Evolutionary conservation across 2,113 vertebrate genomes (phyloP), one percentile per base, ranked within the genome.

Genomic region (Megaceryle torquata): DNA sequence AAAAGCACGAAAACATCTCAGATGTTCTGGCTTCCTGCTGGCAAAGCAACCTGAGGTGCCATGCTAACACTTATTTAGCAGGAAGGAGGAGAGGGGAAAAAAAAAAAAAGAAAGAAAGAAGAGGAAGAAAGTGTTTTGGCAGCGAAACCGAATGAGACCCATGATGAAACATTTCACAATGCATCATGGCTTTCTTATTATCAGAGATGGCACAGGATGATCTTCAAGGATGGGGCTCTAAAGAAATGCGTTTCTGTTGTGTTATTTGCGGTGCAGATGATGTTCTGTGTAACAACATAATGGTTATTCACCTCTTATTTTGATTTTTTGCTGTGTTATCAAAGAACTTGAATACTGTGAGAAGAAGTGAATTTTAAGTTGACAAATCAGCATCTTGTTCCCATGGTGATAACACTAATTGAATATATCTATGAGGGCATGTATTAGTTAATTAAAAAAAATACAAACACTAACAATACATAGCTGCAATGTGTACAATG

Each of bases 371-470:
- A 97, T 98, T 99, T 99, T 99, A 97, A 98, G 98, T 99, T 99
- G 97, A 98, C 87, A 97, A 98, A 97, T 98, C 98, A 98, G 98
- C 98, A 99, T 99, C 98, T 98, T 99, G 98, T 99, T 99, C 98
- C 98, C 98, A 99, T 99, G 98, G 98, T 99, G 98, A 98, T 98
- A 98, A 99, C 98, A 98, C 98, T 98, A 99, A 99, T 98, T 98
- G 98, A 98, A 98, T 99, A 98, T 99, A 99, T 99, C 98, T 99
- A 98, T 97, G 98, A 98, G 98, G 99, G 99, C 99, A 99, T 99
- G 99, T 99, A 98, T 98, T 98, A 98, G 98, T 99, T 99, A 98
- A 98, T 96, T 94, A 98, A 98, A 98, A 92, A 82, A 95, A 98
- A 97, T 95, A 98, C 98, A 98, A 51, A 98, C 98, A 98, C 98